Conservation (phyloP, 2,113 vertebrate species). For the Phocoena sinus region DNA sequence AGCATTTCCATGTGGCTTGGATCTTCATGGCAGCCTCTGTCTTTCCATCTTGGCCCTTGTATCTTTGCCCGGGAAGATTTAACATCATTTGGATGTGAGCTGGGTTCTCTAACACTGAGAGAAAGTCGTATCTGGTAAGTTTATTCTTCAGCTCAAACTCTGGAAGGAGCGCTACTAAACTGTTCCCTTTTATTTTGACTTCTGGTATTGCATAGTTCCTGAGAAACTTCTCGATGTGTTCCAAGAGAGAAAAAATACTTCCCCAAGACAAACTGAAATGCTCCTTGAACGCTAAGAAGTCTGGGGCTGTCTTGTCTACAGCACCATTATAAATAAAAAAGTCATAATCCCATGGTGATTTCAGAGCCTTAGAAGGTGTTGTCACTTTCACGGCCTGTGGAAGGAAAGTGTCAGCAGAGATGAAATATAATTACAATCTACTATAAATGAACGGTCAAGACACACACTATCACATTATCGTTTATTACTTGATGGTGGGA, state of each 20-base stretch:
- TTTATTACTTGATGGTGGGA: neutral
- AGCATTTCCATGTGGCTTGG: conserved; percentile 83
- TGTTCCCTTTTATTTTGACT: conserved; percentile 78
- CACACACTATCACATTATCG: neutral
- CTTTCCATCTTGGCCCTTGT: conserved; percentile 80
- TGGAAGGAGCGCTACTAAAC: conserved; percentile 70
- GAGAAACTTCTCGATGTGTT: conserved; percentile 79
- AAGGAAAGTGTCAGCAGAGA: conserved; percentile 52
- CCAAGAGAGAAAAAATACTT: conserved; percentile 74
- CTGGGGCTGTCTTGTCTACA: conserved; percentile 73
- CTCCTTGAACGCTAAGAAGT: conserved; percentile 83
- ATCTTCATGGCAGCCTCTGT: conserved; percentile 80
- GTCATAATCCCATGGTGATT: conserved; percentile 50
- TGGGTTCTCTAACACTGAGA: conserved; percentile 82
- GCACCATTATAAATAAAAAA: conserved; percentile 78
- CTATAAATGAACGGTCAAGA: neutral
- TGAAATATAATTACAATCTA: conserved; percentile 13
- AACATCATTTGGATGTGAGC: conserved; percentile 74
- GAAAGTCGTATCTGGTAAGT: conserved; percentile 58
- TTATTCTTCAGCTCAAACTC: conserved; percentile 69
- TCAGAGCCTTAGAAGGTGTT: neutral
- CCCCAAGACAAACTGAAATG: conserved; percentile 80
- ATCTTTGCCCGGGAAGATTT: conserved; percentile 82
- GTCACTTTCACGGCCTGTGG: conserved; percentile 64
- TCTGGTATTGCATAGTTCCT: conserved; percentile 81